A percentile compares a stretch with the other conserved stretches of the same genome.
These are phyloP conservation scores for Anoura caudifer DNA, from an alignment of 2,113 vertebrate genomes.

Conservation along the genomic window DNA sequence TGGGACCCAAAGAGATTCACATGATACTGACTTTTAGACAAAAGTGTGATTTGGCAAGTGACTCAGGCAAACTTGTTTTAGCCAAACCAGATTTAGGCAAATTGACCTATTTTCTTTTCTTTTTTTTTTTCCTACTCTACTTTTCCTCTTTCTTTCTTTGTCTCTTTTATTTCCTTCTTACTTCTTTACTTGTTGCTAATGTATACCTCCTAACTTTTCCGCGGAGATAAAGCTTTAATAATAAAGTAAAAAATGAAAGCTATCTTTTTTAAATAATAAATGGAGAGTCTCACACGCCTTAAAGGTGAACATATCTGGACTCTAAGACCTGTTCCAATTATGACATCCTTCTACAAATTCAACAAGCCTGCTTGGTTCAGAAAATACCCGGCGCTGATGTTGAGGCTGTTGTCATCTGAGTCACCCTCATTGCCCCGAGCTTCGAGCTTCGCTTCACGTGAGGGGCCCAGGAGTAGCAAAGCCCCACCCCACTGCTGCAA, in stretches of 20 bases:
- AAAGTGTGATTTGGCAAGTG: background rate
- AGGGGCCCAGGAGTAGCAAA: conserved; percentile 40
- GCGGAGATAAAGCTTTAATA: background rate
- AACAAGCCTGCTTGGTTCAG: background rate
- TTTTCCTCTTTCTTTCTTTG: background rate
- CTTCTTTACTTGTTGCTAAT: background rate
- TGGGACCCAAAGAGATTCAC: background rate
- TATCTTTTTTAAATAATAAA: conserved; percentile 10
- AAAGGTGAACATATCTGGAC: background rate
- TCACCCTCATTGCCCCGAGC: background rate
- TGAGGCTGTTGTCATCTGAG: background rate
- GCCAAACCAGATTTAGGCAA: background rate
- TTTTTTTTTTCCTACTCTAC: background rate
- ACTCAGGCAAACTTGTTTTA: background rate
- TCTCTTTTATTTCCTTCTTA: background rate
- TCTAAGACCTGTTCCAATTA: background rate
- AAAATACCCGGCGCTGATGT: accelerated
- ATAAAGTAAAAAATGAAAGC: background rate
- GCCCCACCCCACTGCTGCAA: background rate
- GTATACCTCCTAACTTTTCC: background rate
- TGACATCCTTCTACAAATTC: background rate
- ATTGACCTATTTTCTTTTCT: background rate
- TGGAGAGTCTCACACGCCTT: background rate
- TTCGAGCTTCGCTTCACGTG: no score
- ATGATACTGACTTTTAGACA: background rate